Evolutionary conservation across 2,113 vertebrate genomes (phyloP).

Genomic region (Chamaetylas fuelleborni): DNA sequence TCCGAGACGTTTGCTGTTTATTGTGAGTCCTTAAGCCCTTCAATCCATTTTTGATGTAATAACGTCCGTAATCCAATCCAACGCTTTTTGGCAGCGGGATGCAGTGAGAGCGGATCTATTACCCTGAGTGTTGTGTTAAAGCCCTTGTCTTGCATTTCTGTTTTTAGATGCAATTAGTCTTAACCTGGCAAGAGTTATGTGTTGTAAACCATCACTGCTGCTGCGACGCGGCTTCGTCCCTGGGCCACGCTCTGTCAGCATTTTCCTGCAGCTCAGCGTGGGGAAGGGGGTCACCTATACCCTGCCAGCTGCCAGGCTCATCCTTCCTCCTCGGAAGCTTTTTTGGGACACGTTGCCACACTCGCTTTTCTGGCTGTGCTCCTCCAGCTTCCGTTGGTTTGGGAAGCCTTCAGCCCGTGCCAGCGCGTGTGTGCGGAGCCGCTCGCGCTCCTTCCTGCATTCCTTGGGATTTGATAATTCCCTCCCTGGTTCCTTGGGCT

Average conservation of each 20-base stretch:
- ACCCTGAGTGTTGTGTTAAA: conserved; percentile 29
- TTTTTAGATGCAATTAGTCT: conserved; percentile 63
- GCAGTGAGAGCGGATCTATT: not conserved
- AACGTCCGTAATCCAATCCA: conserved; percentile 40
- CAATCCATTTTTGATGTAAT: conserved; percentile 47
- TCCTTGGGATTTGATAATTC: not conserved
- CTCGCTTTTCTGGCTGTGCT: not conserved
- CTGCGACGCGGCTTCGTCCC: not conserved
- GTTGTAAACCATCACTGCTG: not conserved
- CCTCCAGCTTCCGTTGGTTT: not conserved
- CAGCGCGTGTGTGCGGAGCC: accelerated
- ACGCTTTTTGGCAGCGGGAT: conserved; percentile 23
- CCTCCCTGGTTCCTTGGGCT: not conserved
- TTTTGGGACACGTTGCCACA: not conserved
- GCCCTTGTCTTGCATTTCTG: conserved; percentile 61
- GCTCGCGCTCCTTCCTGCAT: not conserved
- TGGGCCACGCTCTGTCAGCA: not conserved
- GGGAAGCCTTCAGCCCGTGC: not conserved
- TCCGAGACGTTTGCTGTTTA: not conserved
- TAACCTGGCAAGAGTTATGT: conserved; percentile 50
- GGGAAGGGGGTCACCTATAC: conserved; percentile 3
- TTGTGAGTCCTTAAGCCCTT: conserved; percentile 42
- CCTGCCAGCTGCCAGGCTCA: not conserved
- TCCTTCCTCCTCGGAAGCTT: not conserved
- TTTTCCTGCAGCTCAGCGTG: not conserved